phyloP scores from a whole-genome alignment of 2,113 vertebrate genomes.

The Athene cunicularia region DNA sequence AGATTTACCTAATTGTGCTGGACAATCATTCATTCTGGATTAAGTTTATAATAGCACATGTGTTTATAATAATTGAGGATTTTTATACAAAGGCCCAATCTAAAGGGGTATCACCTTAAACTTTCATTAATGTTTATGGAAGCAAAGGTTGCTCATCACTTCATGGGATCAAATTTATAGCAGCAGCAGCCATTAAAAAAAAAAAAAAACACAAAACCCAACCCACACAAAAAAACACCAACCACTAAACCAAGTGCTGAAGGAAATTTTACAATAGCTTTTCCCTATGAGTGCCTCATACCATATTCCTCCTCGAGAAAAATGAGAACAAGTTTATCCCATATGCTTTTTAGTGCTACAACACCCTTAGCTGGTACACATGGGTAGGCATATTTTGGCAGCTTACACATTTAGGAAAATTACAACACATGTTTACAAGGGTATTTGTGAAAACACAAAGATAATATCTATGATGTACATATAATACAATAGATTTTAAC shows the following conservation, averaged over 20 bases:
- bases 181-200: background rate
- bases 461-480: background rate
- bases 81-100: background rate
- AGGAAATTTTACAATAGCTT: background rate
- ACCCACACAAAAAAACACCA: background rate
- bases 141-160: background rate
- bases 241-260: background rate
- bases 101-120: background rate
- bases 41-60: background rate
- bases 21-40: constrained; percentile 37
- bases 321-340: background rate
- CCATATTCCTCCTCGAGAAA: background rate
- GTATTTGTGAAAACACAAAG: background rate
- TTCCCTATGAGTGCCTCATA: background rate
- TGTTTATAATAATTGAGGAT: background rate
- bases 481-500: background rate
- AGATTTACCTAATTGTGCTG: constrained; percentile 28
- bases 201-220: background rate
- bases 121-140: background rate
- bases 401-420: background rate
- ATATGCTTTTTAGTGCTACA: background rate
- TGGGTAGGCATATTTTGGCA: background rate
- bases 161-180: background rate
- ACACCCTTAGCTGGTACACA: background rate
- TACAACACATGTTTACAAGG: background rate